A percentile compares a stretch with the other conserved stretches of the same genome.
phyloP scores from a whole-genome alignment of 2,888 invertebrate genomes.

The Pimpla rufipes region DNA sequence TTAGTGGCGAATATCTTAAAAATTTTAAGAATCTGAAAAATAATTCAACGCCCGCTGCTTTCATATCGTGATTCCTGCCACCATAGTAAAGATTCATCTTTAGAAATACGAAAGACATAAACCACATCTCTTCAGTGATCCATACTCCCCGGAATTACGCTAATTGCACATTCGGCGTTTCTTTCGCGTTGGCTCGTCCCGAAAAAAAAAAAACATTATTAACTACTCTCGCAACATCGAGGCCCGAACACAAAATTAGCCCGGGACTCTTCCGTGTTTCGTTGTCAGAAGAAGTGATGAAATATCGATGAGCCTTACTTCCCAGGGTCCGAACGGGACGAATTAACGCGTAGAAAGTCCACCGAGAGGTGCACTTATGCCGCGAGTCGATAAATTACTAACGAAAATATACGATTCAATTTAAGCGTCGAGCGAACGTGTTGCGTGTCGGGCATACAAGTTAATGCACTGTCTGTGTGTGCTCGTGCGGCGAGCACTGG shows the following conservation, averaged over 20 bases:
- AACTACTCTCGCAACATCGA: too few species aligned
- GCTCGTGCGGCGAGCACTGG: conserved; percentile 45
- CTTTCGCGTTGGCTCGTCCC: too few species aligned
- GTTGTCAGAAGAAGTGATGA: conserved; percentile 9
- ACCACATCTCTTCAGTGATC: too few species aligned
- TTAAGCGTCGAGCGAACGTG: conserved; percentile 18
- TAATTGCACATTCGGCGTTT: too few species aligned
- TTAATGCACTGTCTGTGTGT: conserved; percentile 17
- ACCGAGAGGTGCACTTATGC: conserved; percentile 7
- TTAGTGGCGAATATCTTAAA: too few species aligned
- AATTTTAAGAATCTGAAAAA: too few species aligned
- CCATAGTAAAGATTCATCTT: too few species aligned
- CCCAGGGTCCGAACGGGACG: neutral
- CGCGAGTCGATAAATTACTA: conserved; percentile 43
- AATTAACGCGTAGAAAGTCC: conserved; percentile 18
- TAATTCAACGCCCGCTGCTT: too few species aligned
- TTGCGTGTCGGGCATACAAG: conserved; percentile 13
- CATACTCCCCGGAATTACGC: too few species aligned
- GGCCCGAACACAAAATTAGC: neutral
- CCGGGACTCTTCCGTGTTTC: neutral
- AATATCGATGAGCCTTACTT: neutral
- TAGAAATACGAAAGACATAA: too few species aligned
- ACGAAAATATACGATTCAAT: conserved; percentile 57
- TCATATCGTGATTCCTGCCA: too few species aligned
- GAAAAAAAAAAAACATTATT: too few species aligned